A percentile compares a stretch with the other conserved stretches of the same genome.
These are phyloP conservation scores for Scaptomyza caliginosa DNA, from an alignment of 2,888 invertebrate genomes.

Conservation along the genomic window DNA sequence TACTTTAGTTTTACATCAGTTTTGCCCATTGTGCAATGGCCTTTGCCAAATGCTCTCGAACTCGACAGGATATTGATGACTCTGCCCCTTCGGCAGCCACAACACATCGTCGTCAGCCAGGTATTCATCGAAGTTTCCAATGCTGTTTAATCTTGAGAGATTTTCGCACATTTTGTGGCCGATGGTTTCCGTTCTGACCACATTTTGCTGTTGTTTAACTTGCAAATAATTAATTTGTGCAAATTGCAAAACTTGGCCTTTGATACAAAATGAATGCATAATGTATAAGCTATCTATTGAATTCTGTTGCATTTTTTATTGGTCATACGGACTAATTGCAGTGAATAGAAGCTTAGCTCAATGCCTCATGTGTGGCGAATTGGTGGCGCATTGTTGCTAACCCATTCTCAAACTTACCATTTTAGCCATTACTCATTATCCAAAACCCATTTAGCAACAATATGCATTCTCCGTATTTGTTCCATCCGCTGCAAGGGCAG, in stretches of 20 bases:
- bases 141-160: constrained; percentile 70
- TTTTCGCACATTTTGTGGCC: constrained; percentile 68
- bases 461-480: constrained; percentile 12
- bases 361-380: constrained; percentile 29
- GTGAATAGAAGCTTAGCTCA: neutral
- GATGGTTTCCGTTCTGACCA: constrained; percentile 38
- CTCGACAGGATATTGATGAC: constrained; percentile 73
- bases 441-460: neutral
- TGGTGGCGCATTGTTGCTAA: constrained; percentile 9
- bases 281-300: constrained; percentile 50
- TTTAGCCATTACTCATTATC: constrained; percentile 2
- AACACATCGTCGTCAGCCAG: constrained; percentile 1
- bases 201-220: constrained; percentile 23
- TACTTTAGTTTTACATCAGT: neutral
- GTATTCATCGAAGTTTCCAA: constrained; percentile 32
- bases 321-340: constrained; percentile 36
- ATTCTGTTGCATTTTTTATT: constrained; percentile 58
- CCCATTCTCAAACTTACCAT: constrained; percentile 3
- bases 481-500: constrained; percentile 24
- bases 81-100: constrained; percentile 10
- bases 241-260: constrained; percentile 48
- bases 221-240: constrained; percentile 70
- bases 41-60: constrained; percentile 41
- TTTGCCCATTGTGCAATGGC: constrained; percentile 40
- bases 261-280: constrained; percentile 28